Conservation (phyloP, 2,113 vertebrate genomes). For the Periophthalmus modestus region DNA sequence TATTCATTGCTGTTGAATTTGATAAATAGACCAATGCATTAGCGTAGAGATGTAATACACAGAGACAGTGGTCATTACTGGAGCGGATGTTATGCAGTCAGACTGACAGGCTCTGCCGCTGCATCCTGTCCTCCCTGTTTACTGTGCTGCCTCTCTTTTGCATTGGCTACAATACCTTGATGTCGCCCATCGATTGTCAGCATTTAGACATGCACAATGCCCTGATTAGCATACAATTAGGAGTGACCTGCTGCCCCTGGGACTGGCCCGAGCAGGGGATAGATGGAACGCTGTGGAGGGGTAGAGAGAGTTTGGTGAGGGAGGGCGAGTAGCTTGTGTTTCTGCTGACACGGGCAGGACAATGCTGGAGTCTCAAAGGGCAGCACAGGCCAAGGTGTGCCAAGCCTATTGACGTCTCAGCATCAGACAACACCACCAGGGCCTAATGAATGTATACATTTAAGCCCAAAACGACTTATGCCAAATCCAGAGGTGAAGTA, state of each 20-base stretch:
- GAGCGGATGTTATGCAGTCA: slow-evolving; percentile 11
- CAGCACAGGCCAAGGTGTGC: slow-evolving; percentile 66
- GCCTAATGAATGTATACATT: slow-evolving; percentile 56
- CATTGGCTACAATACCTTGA: slow-evolving; percentile 56
- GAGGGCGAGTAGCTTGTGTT: slow-evolving; percentile 65
- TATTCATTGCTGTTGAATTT: not conserved
- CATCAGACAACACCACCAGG: slow-evolving; percentile 58
- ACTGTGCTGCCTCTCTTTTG: slow-evolving; percentile 57
- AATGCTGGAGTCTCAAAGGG: slow-evolving; percentile 58
- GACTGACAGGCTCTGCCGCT: slow-evolving; percentile 38
- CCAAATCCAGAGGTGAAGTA: slow-evolving; percentile 14
- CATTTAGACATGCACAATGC: slow-evolving; percentile 42
- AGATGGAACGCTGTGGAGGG: slow-evolving; percentile 54
- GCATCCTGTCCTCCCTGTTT: slow-evolving; percentile 56
- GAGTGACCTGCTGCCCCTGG: slow-evolving; percentile 73
- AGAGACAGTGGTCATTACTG: slow-evolving; percentile 7
- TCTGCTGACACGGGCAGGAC: slow-evolving; percentile 73
- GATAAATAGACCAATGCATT: slow-evolving; percentile 7
- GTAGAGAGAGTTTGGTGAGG: slow-evolving; percentile 4
- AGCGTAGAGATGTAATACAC: slow-evolving; percentile 11
- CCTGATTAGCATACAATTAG: slow-evolving; percentile 77
- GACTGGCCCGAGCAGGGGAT: slow-evolving; percentile 53
- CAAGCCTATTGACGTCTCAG: slow-evolving; percentile 72
- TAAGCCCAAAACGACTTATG: slow-evolving; percentile 25
- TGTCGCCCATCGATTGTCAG: slow-evolving; percentile 69